Evolutionary conservation across 2,113 vertebrate genomes (phyloP).

Genomic region (Tetrax tetrax): DNA sequence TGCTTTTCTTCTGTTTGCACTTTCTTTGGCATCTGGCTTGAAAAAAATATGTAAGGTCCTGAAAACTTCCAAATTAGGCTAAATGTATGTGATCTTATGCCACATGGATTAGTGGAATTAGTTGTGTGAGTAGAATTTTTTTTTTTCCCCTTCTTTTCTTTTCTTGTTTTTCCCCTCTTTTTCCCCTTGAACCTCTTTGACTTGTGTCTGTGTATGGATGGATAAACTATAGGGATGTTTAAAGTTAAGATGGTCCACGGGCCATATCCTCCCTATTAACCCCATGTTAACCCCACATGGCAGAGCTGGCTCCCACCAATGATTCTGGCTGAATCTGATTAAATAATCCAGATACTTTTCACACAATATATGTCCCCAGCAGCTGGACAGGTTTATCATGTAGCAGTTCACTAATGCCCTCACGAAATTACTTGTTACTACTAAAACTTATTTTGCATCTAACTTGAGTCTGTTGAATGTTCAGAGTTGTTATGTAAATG

Average conservation of each 20-base stretch:
- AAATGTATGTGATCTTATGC: background rate
- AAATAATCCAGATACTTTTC: background rate
- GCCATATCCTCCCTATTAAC: background rate
- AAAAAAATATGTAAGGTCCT: background rate
- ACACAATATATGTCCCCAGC: background rate
- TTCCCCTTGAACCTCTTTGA: background rate
- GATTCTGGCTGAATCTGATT: background rate
- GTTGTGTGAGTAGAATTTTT: background rate
- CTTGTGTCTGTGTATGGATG: background rate
- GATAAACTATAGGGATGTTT: background rate
- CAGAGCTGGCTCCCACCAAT: background rate
- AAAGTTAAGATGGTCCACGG: background rate
- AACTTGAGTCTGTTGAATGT: background rate
- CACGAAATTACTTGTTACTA: background rate
- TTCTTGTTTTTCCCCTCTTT: background rate
- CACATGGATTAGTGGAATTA: background rate
- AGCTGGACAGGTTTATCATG: background rate
- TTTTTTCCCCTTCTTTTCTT: background rate
- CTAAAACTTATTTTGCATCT: background rate
- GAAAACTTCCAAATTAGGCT: conserved; percentile 1
- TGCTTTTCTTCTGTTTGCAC: background rate
- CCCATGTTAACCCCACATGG: background rate
- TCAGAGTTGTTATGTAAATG: background rate
- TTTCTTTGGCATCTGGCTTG: conserved; percentile 2
- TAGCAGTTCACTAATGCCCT: background rate